Percentiles rank a stretch among this genome's conserved stretches.
Evolutionary conservation across 2,888 invertebrate species (phyloP).

Genomic region (Odontocolon sp.): DNA sequence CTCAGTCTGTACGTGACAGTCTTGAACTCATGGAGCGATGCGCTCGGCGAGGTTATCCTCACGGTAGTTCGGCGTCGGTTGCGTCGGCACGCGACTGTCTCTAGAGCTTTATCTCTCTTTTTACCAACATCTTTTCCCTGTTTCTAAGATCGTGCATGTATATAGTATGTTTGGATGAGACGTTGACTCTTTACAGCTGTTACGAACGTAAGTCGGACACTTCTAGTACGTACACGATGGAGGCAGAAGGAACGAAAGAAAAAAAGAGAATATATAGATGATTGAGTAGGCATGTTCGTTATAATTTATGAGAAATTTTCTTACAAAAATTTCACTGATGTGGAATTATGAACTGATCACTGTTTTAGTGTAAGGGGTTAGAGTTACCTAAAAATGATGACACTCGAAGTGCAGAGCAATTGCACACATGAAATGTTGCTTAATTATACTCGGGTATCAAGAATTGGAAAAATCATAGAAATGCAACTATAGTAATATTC

Average conservation of each 20-base stretch:
- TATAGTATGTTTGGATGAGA: slow-evolving; percentile 71
- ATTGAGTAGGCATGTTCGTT: background rate
- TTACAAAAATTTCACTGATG: too few species aligned
- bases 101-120: slow-evolving; percentile 44
- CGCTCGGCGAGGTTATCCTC: slow-evolving; percentile 67
- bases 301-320: background rate
- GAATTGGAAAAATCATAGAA: background rate
- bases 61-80: slow-evolving; percentile 50
- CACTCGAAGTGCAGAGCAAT: too few species aligned
- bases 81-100: slow-evolving; percentile 57
- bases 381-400: too few species aligned
- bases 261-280: background rate
- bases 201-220: slow-evolving; percentile 63
- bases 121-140: slow-evolving; percentile 17
- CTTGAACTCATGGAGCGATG: slow-evolving; percentile 63
- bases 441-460: too few species aligned
- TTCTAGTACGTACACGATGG: slow-evolving; percentile 15
- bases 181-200: slow-evolving; percentile 78
- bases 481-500: too few species aligned
- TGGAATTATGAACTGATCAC: too few species aligned
- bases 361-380: too few species aligned
- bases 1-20: slow-evolving; percentile 79
- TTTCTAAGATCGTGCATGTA: background rate
- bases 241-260: slow-evolving; percentile 13
- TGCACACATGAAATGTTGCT: too few species aligned